A percentile compares a stretch with the other conserved stretches of the same genome.
phyloP scores from a whole-genome alignment of 1,140 invertebrate genomes.

The Zaprionus camerounensis region DNA sequence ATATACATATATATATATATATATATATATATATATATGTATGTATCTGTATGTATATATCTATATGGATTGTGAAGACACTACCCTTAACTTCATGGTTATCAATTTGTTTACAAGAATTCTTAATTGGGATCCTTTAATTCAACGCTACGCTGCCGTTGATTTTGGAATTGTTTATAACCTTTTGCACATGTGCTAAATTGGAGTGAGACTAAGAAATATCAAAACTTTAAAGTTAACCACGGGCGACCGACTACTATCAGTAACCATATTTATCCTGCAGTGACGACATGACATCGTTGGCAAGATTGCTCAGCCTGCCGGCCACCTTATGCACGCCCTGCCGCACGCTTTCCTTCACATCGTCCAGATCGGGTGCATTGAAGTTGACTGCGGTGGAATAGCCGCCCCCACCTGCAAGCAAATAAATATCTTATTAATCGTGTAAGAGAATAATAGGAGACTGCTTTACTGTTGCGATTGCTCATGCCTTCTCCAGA shows the following conservation, averaged over 20 bases:
- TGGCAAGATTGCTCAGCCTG: conserved; percentile 95
- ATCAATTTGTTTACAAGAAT: conserved; percentile 48
- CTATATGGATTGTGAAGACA: conserved; percentile 53
- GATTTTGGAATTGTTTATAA: conserved; percentile 66
- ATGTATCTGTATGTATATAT: conserved; percentile 21
- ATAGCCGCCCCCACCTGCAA: conserved; percentile 57
- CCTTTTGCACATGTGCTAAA: conserved; percentile 54
- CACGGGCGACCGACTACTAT: conserved; percentile 52
- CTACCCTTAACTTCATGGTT: conserved; percentile 41
- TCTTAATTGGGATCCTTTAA: conserved; percentile 22
- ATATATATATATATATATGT: no score
- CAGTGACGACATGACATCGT: conserved; percentile 96
- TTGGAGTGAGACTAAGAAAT: conserved; percentile 56
- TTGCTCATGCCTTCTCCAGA: conserved; percentile 57
- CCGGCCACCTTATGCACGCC: conserved; percentile 98
- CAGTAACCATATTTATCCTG: conserved; percentile 90
- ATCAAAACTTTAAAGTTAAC: conserved; percentile 56
- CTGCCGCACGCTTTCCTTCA: conserved; percentile 97
- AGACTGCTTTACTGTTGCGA: conserved; percentile 23
- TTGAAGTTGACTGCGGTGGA: conserved; percentile 75
- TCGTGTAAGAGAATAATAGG: background rate
- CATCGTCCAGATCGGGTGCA: conserved; percentile 89
- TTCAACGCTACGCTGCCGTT: conserved; percentile 41
- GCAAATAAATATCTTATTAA: background rate
- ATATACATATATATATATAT: conserved; percentile 21